These are phyloP conservation scores for Felis chaus DNA, from an alignment of 2,113 vertebrate genomes.

Conservation along the genomic window DNA sequence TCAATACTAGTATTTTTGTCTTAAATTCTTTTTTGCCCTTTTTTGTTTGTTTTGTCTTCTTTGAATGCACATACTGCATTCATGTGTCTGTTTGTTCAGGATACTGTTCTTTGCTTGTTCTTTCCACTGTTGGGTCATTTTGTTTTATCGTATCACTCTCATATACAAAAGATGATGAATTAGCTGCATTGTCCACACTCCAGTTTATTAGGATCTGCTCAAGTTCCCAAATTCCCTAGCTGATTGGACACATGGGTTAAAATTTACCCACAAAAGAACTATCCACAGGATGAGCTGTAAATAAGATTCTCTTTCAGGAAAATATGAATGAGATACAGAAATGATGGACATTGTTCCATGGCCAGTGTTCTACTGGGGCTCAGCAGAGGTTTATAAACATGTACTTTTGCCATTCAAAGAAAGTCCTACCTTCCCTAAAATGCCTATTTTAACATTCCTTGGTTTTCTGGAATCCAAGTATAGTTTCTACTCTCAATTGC, in stretches of 20 bases:
- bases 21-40: neutral
- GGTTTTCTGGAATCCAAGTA: neutral
- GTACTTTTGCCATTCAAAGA: neutral
- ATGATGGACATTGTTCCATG: neutral
- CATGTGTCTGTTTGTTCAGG: neutral
- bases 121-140: neutral
- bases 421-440: neutral
- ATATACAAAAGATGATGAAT: neutral
- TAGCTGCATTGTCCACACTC: neutral
- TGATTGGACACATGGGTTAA: neutral
- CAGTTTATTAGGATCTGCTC: neutral
- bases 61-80: neutral
- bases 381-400: neutral
- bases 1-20: neutral
- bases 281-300: neutral
- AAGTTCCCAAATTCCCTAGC: neutral
- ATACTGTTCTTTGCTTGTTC: neutral
- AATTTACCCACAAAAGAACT: neutral
- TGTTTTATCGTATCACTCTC: neutral
- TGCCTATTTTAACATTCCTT: neutral
- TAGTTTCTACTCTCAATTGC: neutral
- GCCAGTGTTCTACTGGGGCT: neutral
- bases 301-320: neutral
- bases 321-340: neutral
- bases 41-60: neutral